Percentiles rank a stretch among this genome's conserved stretches.
Conservation (phyloP, 2,113 vertebrate genomes). For the Phyllopteryx taeniolatus region DNA sequence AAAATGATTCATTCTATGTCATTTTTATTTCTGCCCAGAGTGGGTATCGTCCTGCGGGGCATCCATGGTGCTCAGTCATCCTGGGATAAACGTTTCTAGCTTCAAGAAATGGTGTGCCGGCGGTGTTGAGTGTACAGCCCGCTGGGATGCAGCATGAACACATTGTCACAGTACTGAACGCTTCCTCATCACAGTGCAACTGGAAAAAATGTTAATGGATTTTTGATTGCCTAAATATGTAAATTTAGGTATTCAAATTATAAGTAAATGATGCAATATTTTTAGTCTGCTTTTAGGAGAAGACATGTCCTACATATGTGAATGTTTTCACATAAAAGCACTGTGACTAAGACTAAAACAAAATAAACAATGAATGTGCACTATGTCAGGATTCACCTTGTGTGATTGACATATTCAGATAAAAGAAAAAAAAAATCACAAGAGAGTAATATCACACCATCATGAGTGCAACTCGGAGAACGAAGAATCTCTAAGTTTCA, state of each 20-base stretch:
- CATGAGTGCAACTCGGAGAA: conserved; percentile 25
- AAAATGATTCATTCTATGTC: conserved; percentile 48
- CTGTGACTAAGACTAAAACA: not conserved
- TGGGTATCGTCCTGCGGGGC: conserved; percentile 42
- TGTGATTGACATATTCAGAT: conserved; percentile 29
- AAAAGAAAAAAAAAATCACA: conserved; percentile 14
- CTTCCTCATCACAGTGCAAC: conserved; percentile 37
- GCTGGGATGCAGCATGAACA: conserved; percentile 45
- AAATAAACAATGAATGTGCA: conserved; percentile 6
- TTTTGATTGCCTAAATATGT: conserved; percentile 60
- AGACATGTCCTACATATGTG: conserved; percentile 11
- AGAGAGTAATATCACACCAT: conserved; percentile 16
- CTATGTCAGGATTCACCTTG: conserved; percentile 14
- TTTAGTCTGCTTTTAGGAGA: conserved; percentile 32
- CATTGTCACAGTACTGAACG: conserved; percentile 38
- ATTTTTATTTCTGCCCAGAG: conserved; percentile 46
- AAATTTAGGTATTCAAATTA: conserved; percentile 49
- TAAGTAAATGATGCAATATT: conserved; percentile 40
- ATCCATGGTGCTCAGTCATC: conserved; percentile 43
- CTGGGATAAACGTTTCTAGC: conserved; percentile 36
- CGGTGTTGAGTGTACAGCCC: conserved; percentile 35
- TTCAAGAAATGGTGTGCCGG: conserved; percentile 25
- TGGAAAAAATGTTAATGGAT: conserved; percentile 52
- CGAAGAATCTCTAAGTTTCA: conserved; percentile 12
- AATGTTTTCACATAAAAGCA: not conserved